Evolutionary conservation across 2,888 invertebrate genomes (phyloP).

Genomic region (Spilosoma lubricipeda): DNA sequence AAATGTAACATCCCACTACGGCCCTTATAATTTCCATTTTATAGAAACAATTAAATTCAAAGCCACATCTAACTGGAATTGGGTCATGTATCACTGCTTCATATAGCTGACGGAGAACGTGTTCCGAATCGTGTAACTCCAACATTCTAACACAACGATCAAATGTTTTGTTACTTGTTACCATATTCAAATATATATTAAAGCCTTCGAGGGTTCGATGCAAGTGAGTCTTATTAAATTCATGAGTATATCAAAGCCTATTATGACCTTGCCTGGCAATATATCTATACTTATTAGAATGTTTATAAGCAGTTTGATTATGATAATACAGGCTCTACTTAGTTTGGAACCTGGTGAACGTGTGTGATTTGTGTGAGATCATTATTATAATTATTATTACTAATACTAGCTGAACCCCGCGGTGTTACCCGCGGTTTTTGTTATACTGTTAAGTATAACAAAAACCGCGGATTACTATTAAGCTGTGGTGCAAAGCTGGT

Average conservation of each 20-base stretch:
- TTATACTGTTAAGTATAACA: too few relatives aligned
- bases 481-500: too few relatives aligned
- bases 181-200: slow-evolving; percentile 8
- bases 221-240: slow-evolving; percentile 8
- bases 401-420: too few relatives aligned
- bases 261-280: background rate
- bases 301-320: too few relatives aligned
- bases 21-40: background rate
- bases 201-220: background rate
- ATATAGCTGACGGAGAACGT: background rate
- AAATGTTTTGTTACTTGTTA: slow-evolving; percentile 2
- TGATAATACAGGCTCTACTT: background rate
- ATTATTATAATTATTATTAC: too few relatives aligned
- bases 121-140: background rate
- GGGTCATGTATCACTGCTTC: background rate
- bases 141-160: background rate
- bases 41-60: slow-evolving; percentile 1
- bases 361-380: too few relatives aligned
- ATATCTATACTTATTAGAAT: background rate
- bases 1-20: background rate
- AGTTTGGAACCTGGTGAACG: too few relatives aligned
- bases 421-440: too few relatives aligned
- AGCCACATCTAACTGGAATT: background rate
- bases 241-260: background rate
- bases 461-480: too few relatives aligned